Evolutionary conservation across 2,113 vertebrate species (phyloP).

Genomic region (Vanacampus margaritifer): DNA sequence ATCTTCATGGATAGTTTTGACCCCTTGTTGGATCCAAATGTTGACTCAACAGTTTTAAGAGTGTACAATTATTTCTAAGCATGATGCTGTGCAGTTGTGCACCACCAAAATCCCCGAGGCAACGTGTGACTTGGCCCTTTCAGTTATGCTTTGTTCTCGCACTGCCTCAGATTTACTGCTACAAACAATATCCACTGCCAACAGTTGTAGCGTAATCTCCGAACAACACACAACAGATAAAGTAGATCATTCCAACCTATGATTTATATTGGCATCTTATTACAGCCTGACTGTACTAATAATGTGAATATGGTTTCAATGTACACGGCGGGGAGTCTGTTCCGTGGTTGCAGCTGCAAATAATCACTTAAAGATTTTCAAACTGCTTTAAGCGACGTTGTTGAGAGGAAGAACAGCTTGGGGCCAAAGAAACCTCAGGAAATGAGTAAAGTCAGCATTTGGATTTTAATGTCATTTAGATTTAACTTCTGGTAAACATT

Average conservation of each 20-base stretch:
- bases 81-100: neutral
- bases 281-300: neutral
- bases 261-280: neutral
- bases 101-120: neutral
- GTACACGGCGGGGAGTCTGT: neutral
- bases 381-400: conserved; percentile 10
- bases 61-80: too few relatives aligned
- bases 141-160: neutral
- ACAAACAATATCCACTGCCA: neutral
- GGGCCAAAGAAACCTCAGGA: conserved; percentile 4
- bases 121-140: neutral
- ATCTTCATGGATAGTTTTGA: too few relatives aligned
- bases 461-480: conserved; percentile 15
- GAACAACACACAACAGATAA: neutral
- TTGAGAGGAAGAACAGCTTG: neutral
- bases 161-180: conserved; percentile 1
- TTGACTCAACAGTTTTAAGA: too few relatives aligned
- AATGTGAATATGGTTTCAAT: conserved; percentile 1
- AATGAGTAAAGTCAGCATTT: conserved; percentile 9
- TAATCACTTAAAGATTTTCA: conserved; percentile 4
- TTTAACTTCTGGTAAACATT: conserved; percentile 15
- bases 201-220: neutral
- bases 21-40: too few relatives aligned
- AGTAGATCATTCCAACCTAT: conserved; percentile 5
- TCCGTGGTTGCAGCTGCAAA: conserved; percentile 14